Conservation (phyloP, 2,888 invertebrate genomes). For the Apamea anceps region DNA sequence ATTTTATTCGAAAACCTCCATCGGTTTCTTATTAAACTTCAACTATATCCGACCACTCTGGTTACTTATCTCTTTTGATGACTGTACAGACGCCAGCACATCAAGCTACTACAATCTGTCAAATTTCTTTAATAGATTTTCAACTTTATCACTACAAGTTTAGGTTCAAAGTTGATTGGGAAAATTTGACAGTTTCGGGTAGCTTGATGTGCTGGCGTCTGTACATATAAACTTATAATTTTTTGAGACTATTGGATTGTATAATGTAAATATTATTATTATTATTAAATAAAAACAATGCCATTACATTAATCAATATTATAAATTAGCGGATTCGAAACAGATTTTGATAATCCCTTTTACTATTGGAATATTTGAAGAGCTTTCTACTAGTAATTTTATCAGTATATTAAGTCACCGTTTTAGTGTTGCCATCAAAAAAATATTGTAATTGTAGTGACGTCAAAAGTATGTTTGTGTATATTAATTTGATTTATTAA, state of each 20-base stretch:
- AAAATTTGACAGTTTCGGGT: too few relatives aligned
- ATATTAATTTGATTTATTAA: not conserved
- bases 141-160: too few relatives aligned
- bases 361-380: not conserved
- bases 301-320: not conserved
- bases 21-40: too few relatives aligned
- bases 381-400: not conserved
- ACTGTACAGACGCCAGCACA: too few relatives aligned
- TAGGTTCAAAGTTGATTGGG: too few relatives aligned
- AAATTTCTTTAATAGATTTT: too few relatives aligned
- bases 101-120: too few relatives aligned
- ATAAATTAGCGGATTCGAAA: not conserved
- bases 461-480: not conserved
- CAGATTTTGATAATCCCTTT: not conserved
- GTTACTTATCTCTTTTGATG: too few relatives aligned
- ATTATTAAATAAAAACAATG: not conserved
- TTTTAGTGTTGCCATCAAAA: not conserved
- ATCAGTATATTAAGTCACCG: not conserved
- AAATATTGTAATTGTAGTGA: not conserved
- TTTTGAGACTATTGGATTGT: not conserved
- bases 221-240: not conserved
- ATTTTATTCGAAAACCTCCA: too few relatives aligned
- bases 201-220: too few relatives aligned
- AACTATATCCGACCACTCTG: too few relatives aligned
- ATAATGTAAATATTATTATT: not conserved